A percentile compares a stretch with the other conserved stretches of the same genome.
These are phyloP conservation scores for Aradophagus sp. DNA, from an alignment of 1,140 invertebrate species.

Conservation along the genomic window DNA sequence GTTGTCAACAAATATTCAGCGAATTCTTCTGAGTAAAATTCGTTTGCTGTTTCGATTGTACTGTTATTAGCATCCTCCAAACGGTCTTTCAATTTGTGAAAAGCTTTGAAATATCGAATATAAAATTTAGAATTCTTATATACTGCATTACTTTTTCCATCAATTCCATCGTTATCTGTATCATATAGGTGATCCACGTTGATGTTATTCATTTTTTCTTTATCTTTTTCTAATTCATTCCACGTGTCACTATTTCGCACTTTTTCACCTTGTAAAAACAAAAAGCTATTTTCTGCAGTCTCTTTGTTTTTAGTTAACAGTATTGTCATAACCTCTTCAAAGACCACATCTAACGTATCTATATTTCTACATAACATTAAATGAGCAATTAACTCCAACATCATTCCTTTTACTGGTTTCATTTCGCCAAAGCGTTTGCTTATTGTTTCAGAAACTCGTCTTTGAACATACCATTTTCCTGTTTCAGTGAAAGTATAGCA, in stretches of 20 bases:
- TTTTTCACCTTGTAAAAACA: slow-evolving; percentile 28
- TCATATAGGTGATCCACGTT: not conserved
- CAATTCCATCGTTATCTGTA: slow-evolving; percentile 2
- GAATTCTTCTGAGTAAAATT: slow-evolving; percentile 36
- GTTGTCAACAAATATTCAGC: slow-evolving; percentile 15
- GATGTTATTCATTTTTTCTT: not conserved
- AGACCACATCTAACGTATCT: slow-evolving; percentile 14
- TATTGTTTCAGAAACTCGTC: slow-evolving; percentile 11
- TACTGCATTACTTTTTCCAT: slow-evolving; percentile 16
- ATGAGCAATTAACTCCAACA: slow-evolving; percentile 27
- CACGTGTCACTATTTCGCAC: not conserved
- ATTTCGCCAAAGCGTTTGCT: not conserved
- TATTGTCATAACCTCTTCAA: slow-evolving; percentile 15
- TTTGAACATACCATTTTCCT: slow-evolving; percentile 17
- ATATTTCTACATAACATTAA: slow-evolving; percentile 29
- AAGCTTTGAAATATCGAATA: slow-evolving; percentile 12
- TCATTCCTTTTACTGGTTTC: slow-evolving; percentile 1
- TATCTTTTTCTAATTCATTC: slow-evolving; percentile 12
- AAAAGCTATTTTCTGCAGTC: slow-evolving; percentile 11
- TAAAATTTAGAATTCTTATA: slow-evolving; percentile 27
- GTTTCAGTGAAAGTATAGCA: not conserved
- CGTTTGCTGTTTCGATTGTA: slow-evolving; percentile 14
- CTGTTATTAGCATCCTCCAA: slow-evolving; percentile 9
- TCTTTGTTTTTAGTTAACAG: slow-evolving; percentile 13
- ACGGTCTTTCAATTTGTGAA: not conserved